A percentile compares a stretch with the other conserved stretches of the same genome.
Conservation (phyloP, 2,113 vertebrate genomes). For the Pseudorectes ferrugineus region DNA sequence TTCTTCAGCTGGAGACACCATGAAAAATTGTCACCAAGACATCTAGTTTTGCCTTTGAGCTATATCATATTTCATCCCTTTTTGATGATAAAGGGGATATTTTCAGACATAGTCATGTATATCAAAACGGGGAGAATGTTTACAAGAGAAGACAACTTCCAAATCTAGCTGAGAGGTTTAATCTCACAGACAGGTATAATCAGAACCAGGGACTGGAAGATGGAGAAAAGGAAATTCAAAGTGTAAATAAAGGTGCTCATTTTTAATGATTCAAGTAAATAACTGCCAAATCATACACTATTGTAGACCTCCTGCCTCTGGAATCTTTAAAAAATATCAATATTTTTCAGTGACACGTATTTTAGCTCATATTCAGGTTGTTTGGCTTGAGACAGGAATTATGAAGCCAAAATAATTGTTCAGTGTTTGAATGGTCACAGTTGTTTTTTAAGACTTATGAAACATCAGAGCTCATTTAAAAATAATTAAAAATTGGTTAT, state of each 20-base stretch:
- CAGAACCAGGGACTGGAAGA: not conserved
- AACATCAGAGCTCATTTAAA: not conserved
- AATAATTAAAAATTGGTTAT: not conserved
- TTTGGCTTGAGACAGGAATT: not conserved
- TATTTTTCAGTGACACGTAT: not conserved
- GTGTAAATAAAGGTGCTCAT: not conserved
- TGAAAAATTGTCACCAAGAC: not conserved
- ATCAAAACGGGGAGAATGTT: not conserved
- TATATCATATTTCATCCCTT: not conserved
- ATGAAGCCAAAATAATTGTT: not conserved
- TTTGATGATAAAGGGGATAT: not conserved
- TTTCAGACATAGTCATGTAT: not conserved
- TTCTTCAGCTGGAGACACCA: not conserved
- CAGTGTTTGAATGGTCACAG: not conserved
- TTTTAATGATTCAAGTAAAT: not conserved
- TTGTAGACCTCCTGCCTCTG: not conserved
- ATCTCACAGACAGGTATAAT: not conserved
- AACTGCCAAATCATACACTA: not conserved
- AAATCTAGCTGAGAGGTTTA: not conserved
- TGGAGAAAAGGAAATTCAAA: not conserved
- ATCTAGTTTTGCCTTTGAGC: not conserved
- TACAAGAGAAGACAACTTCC: not conserved
- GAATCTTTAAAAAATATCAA: not conserved
- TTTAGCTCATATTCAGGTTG: not conserved
- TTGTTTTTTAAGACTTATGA: not conserved